Conservation (phyloP, 2,113 vertebrate species). For the Pimephales promelas region DNA sequence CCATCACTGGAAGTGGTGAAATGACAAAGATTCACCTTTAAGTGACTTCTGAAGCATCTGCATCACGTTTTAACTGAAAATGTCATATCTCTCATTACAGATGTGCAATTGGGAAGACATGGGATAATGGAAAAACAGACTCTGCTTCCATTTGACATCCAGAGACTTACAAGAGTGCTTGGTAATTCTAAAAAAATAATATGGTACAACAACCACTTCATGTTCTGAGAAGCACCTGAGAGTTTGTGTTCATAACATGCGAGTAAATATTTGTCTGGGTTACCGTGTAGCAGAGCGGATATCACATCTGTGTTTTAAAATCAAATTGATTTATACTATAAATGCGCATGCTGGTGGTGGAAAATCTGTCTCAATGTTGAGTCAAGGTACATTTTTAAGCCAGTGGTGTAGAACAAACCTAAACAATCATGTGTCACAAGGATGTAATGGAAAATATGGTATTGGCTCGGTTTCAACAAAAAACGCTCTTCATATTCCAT, state of each 20-base stretch:
- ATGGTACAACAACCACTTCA: background rate
- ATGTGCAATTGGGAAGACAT: slow-evolving; percentile 9
- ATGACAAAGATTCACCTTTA: background rate
- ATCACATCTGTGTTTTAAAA: background rate
- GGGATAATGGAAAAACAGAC: slow-evolving; percentile 22
- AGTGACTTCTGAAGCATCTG: background rate
- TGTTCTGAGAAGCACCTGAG: background rate
- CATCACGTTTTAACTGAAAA: slow-evolving; percentile 54
- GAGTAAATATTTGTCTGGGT: slow-evolving; percentile 26
- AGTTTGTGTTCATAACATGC: slow-evolving; percentile 5
- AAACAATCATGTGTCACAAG: slow-evolving; percentile 32
- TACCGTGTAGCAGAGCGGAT: background rate
- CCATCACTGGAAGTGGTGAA: background rate
- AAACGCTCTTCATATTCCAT: background rate
- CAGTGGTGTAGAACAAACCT: background rate
- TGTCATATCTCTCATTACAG: background rate
- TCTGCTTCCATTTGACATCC: background rate
- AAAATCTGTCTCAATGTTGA: background rate
- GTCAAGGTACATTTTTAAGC: slow-evolving; percentile 17
- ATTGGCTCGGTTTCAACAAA: background rate
- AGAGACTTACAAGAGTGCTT: slow-evolving; percentile 3
- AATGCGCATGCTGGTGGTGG: background rate
- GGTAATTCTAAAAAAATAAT: background rate
- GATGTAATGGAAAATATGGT: slow-evolving; percentile 11
- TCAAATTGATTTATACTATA: background rate